Percentiles rank a stretch among this genome's conserved stretches.
Conservation (phyloP, 2,888 invertebrate species). For the Lasioglossum malachurum region DNA sequence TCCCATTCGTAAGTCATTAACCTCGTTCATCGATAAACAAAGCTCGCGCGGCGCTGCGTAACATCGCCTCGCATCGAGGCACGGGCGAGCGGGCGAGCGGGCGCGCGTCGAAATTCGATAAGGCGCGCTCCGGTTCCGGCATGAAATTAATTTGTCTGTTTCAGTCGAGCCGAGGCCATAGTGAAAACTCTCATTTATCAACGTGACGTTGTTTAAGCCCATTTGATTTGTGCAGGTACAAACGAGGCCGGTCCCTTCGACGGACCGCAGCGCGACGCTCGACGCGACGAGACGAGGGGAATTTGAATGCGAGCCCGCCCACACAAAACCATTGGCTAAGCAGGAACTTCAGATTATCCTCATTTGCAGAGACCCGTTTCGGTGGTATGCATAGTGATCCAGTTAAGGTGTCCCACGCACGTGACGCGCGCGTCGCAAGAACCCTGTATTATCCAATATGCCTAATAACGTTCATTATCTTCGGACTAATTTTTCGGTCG, state of each 20-base stretch:
- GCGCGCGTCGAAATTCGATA: constrained; percentile 29
- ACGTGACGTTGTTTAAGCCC: constrained; percentile 60
- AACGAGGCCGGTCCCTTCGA: constrained; percentile 34
- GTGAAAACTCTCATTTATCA: constrained; percentile 61
- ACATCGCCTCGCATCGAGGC: not conserved
- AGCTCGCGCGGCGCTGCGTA: not conserved
- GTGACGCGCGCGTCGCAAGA: not conserved
- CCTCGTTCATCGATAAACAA: constrained; percentile 11
- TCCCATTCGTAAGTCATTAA: constrained; percentile 25
- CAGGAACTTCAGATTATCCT: constrained; percentile 64
- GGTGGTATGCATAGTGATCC: constrained; percentile 40
- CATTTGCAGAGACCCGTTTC: constrained; percentile 40
- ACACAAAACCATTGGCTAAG: constrained; percentile 61
- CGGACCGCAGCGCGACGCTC: not conserved
- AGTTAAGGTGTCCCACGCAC: constrained; percentile 52
- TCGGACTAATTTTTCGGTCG: constrained; percentile 22
- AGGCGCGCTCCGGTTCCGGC: constrained; percentile 20
- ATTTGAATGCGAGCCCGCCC: constrained; percentile 50
- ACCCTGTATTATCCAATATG: constrained; percentile 32
- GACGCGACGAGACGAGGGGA: constrained; percentile 28
- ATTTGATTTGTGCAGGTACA: constrained; percentile 63
- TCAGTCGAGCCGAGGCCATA: constrained; percentile 29
- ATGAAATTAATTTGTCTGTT: constrained; percentile 60
- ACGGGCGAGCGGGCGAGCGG: not conserved
- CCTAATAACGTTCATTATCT: constrained; percentile 16